phyloP scores from a whole-genome alignment of 2,113 vertebrate genomes.

The Hemiscyllium ocellatum region DNA sequence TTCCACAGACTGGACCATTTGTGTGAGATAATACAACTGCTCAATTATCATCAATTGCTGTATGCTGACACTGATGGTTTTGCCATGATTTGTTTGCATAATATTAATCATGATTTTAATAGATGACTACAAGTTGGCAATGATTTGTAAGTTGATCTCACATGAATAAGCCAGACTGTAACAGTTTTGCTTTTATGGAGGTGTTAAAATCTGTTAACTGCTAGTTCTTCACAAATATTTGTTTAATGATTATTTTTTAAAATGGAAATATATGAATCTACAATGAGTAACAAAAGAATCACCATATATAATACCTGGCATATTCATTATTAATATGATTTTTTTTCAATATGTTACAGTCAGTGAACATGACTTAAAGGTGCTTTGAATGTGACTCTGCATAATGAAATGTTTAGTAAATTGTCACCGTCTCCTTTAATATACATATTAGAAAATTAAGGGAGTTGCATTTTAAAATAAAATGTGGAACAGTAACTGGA shows the following conservation, averaged over 20 bases:
- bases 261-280: neutral
- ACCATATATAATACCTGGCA: neutral
- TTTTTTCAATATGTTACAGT: neutral
- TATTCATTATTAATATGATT: neutral
- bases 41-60: conserved; percentile 16
- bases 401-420: neutral
- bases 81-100: neutral
- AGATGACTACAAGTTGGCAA: neutral
- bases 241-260: neutral
- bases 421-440: neutral
- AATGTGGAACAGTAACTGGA: neutral
- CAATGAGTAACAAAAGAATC: neutral
- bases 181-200: neutral
- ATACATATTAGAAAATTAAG: neutral
- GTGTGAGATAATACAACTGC: neutral
- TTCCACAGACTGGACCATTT: neutral
- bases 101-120: conserved; percentile 21
- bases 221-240: neutral
- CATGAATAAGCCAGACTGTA: neutral
- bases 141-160: neutral
- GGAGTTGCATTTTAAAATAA: neutral
- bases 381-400: neutral
- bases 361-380: neutral
- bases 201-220: neutral
- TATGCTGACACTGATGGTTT: neutral